Evolutionary conservation across 2,888 invertebrate genomes (phyloP).

Genomic region (Rhopalosiphum nymphaeae): DNA sequence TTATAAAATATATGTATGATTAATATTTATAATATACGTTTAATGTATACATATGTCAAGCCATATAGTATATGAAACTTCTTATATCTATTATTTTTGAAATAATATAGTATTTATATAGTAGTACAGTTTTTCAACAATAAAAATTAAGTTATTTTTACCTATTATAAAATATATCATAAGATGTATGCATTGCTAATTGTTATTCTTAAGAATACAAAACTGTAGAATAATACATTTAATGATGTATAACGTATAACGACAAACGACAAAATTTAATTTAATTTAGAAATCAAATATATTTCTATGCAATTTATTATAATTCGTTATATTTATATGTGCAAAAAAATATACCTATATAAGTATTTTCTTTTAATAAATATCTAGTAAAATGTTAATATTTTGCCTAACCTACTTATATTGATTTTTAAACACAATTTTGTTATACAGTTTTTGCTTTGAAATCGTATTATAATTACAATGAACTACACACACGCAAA

Average conservation of each 20-base stretch:
- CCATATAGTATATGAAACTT: neutral
- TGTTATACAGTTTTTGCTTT: neutral
- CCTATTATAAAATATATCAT: neutral
- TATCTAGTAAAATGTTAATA: neutral
- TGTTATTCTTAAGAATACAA: neutral
- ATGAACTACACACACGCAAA: constrained; percentile 48
- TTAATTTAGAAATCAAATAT: neutral
- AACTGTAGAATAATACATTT: neutral
- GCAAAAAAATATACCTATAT: neutral
- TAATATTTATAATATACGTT: neutral
- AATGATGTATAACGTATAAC: neutral
- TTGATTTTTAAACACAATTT: constrained; percentile 28
- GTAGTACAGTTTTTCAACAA: neutral
- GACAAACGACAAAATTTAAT: neutral
- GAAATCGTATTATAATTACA: constrained; percentile 29
- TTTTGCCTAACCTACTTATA: constrained; percentile 10
- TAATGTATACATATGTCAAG: neutral
- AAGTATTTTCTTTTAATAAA: neutral
- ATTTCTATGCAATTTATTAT: neutral
- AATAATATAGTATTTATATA: neutral
- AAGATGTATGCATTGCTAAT: neutral
- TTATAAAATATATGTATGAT: neutral
- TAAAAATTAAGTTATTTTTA: neutral
- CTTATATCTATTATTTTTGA: neutral
- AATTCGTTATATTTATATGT: neutral